Conservation (phyloP, 2,797 vertebrate species). For the Tarsius wallacei region DNA sequence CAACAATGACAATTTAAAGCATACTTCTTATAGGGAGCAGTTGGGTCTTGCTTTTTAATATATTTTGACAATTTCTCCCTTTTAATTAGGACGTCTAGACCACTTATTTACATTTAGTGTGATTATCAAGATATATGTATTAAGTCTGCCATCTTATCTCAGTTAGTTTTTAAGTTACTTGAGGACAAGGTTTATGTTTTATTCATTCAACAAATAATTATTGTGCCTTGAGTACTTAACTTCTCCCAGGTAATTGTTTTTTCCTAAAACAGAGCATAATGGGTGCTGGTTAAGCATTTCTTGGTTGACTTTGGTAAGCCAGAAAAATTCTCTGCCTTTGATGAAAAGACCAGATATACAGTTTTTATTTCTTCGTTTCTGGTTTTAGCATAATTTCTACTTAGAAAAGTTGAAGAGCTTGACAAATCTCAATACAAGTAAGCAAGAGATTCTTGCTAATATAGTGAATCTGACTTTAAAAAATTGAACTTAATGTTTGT, state of each 20-base stretch:
- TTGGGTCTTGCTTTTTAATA: slow-evolving; percentile 21
- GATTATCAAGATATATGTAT: background rate
- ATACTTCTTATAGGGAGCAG: background rate
- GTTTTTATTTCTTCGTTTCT: slow-evolving; percentile 38
- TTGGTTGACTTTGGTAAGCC: slow-evolving; percentile 1
- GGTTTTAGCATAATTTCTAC: slow-evolving; percentile 5
- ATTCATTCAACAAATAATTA: background rate
- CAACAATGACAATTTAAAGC: background rate
- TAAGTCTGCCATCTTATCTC: background rate
- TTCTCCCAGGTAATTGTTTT: background rate
- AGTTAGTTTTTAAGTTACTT: background rate
- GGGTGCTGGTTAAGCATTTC: background rate
- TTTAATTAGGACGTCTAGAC: background rate
- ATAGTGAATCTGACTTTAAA: background rate
- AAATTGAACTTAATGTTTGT: slow-evolving; percentile 22
- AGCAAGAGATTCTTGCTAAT: slow-evolving; percentile 10
- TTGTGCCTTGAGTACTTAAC: background rate
- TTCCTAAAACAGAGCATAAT: background rate
- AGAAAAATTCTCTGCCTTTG: slow-evolving; percentile 32
- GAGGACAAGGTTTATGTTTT: background rate
- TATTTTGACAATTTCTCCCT: background rate
- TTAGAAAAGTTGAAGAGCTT: slow-evolving; percentile 20
- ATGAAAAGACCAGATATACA: background rate
- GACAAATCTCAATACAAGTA: background rate
- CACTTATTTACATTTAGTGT: background rate